Conservation (phyloP, 2,888 invertebrate species). For the Prosopocoilus inquinatus region DNA sequence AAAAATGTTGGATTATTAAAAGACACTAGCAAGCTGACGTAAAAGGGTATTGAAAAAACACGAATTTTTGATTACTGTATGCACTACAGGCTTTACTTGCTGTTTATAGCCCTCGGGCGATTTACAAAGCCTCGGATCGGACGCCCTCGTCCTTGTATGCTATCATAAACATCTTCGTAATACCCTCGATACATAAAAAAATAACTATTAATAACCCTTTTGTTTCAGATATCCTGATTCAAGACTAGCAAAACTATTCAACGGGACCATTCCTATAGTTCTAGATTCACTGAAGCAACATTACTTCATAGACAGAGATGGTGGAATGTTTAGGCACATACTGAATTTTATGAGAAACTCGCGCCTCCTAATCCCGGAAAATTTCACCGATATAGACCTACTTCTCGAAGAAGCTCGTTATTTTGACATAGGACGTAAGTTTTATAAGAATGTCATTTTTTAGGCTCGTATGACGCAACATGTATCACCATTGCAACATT, state of each 20-base stretch:
- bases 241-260: slow-evolving; percentile 87
- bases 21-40: no score
- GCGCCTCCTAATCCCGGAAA: slow-evolving; percentile 79
- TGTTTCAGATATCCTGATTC: slow-evolving; percentile 88
- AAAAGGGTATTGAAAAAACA: no score
- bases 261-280: slow-evolving; percentile 93
- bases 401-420: slow-evolving; percentile 87
- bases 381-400: slow-evolving; percentile 84
- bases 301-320: slow-evolving; percentile 98
- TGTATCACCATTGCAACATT: no score
- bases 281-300: slow-evolving; percentile 95
- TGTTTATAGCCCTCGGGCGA: no score
- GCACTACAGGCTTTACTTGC: no score
- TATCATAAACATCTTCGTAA: no score
- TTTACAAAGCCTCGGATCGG: no score
- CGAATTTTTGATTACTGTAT: no score
- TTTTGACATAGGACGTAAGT: slow-evolving; percentile 86
- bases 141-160: no score
- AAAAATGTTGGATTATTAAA: no score
- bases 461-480: slow-evolving; percentile 6
- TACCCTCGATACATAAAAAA: no score
- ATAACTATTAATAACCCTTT: neutral
- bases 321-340: slow-evolving; percentile 96
- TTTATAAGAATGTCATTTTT: neutral
- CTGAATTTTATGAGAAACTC: slow-evolving; percentile 95